phyloP scores from a whole-genome alignment of 2,888 invertebrate genomes.

The Acanthosepion lycidas region DNA sequence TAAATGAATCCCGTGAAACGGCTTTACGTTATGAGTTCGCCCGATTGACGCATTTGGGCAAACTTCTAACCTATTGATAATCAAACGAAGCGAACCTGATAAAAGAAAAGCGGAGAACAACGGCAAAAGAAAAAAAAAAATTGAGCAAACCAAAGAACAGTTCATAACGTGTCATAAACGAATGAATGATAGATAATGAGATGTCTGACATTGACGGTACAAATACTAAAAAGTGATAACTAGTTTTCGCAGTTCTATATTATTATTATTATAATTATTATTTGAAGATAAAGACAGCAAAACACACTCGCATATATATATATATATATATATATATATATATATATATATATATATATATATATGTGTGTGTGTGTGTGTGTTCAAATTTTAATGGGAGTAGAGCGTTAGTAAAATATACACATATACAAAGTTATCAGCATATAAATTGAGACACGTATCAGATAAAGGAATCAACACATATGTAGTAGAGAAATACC shows the following conservation, averaged over 20 bases:
- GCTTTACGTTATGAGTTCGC: background rate
- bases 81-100: background rate
- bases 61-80: background rate
- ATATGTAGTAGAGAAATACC: no score
- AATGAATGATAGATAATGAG: background rate
- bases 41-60: background rate
- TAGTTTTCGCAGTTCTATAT: background rate
- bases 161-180: background rate
- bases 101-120: background rate
- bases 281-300: no score
- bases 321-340: constrained; percentile 2
- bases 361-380: no score
- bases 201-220: background rate
- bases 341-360: no score
- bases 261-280: no score
- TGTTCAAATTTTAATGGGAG: no score
- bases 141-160: background rate
- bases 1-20: background rate
- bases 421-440: no score
- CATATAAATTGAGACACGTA: no score
- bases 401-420: no score
- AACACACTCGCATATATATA: background rate
- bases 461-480: no score
- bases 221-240: background rate
- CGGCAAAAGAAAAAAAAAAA: background rate